Base-by-base conservation (phyloP, 2,113 vertebrate genomes). In the Corvus cornix region DNA sequence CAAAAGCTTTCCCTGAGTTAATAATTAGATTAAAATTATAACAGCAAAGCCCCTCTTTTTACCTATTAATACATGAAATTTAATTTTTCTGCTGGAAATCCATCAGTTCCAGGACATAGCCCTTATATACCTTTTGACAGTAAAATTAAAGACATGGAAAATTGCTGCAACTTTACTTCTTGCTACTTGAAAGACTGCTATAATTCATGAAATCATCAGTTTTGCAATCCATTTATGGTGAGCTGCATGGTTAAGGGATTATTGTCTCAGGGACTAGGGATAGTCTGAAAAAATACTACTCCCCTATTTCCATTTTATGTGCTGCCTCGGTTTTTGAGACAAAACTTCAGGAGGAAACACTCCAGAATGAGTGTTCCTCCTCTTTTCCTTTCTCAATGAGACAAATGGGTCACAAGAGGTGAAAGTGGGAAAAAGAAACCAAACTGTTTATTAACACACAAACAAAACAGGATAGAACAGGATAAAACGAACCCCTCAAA, bases 141-240 rank as follows among this genome's bases (percentile, higher is more conserved):
- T 96, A 97, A 98, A 98, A 97, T 97, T 97, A 97, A 97, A 97
- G 86, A 96, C 70, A 74, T 93, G 74, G 97, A 97, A 97, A 96
- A 94, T 84, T 96, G 84, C 81, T 84, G 93, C 90, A 93, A 81
- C 96, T 97, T 96, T 94, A 72, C 66, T 93, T 96, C 84, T 95
- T 93, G 37, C 24, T 95, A 87, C 87, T 97, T 97, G 94, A 96
- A 98, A 98, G 84, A 91, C 56, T 58, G 37, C 48, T 94, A 39
- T 96, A 97, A 97, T 92, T 97, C 91, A 96, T 84, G 90, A 97
- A 96, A 62, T 43, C 3, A 23, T 67, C 92, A 92, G 82, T 70
- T 97, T 95, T 96, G 70, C 74, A 85, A 93, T 95, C 73, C 70
- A 81, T 93, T 98, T 95, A 46, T 96, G 93, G 83, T 92, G 78